phyloP scores from a whole-genome alignment of 2,888 invertebrate genomes.

The Coronaproctus castanopsis region DNA sequence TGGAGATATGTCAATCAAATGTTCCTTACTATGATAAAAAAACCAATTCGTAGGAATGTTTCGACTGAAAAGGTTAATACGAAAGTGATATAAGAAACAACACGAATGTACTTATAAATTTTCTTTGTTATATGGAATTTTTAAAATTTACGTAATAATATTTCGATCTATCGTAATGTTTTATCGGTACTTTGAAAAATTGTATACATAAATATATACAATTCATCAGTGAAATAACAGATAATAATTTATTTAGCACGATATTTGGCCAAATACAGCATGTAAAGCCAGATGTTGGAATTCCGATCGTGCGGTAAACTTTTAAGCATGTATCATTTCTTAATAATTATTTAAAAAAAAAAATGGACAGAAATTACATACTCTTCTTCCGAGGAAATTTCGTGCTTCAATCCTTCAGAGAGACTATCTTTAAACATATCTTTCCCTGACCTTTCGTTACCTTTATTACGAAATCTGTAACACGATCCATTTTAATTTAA shows the following conservation, averaged over 20 bases:
- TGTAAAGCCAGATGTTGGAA: no score
- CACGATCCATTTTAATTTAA: no score
- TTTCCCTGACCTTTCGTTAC: constrained; percentile 9
- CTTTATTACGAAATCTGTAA: constrained; percentile 14
- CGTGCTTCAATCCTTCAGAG: constrained; percentile 54
- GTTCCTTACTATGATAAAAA: no score
- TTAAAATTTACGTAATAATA: no score
- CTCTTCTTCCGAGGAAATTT: constrained; percentile 30
- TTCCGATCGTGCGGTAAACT: background rate
- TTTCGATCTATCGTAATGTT: no score
- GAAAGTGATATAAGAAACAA: no score
- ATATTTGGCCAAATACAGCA: constrained; percentile 4
- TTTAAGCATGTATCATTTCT: background rate
- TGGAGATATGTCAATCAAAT: no score
- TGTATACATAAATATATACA: no score
- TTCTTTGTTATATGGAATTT: no score
- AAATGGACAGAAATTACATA: constrained; percentile 17
- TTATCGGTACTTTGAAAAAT: background rate
- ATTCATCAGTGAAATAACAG: background rate
- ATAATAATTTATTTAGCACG: background rate
- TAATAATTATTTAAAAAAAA: constrained; percentile 30
- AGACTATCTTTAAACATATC: constrained; percentile 42
- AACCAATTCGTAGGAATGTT: no score
- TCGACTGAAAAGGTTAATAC: no score
- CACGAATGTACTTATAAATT: no score